Conservation (phyloP, 2,888 invertebrate species). For the Ptilodon capucinus region DNA sequence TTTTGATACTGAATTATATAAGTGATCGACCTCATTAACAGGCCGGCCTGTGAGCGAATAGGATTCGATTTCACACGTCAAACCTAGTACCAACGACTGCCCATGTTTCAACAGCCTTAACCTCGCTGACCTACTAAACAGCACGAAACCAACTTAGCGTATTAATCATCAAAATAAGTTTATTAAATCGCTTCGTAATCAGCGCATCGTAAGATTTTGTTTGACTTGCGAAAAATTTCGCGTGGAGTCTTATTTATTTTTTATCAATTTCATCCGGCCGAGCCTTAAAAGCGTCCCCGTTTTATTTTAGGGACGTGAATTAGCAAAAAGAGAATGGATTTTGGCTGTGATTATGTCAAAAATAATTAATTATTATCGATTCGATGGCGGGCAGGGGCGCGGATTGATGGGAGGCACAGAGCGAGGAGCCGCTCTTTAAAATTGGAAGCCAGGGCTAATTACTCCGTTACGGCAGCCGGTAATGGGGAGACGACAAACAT, state of each 20-base stretch:
- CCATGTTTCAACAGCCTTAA: too few relatives aligned
- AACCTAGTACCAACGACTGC: too few relatives aligned
- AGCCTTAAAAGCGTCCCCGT: conserved; percentile 74
- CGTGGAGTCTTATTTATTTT: conserved; percentile 75
- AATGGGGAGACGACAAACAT: conserved; percentile 55
- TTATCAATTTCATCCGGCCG: conserved; percentile 77
- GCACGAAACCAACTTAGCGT: conserved; percentile 2
- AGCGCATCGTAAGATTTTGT: conserved; percentile 64
- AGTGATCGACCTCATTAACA: too few relatives aligned
- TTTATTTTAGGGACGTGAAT: conserved; percentile 85
- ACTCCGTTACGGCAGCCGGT: conserved; percentile 56
- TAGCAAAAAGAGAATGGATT: conserved; percentile 86
- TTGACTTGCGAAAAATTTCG: conserved; percentile 74
- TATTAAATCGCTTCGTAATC: conserved; percentile 67
- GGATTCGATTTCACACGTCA: too few relatives aligned
- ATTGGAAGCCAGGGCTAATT: conserved; percentile 79
- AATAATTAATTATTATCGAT: conserved; percentile 89
- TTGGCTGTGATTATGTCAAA: conserved; percentile 86
- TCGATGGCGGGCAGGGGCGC: conserved; percentile 69
- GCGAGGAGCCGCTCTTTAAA: conserved; percentile 69
- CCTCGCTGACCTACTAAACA: background rate
- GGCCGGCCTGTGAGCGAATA: too few relatives aligned
- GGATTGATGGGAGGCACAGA: conserved; percentile 69
- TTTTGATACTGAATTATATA: too few relatives aligned
- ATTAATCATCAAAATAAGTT: conserved; percentile 35